Evolutionary conservation across 2,113 vertebrate genomes (phyloP), one percentile per base, ranked within the genome.

Genomic region (Neofelis nebulosa): DNA sequence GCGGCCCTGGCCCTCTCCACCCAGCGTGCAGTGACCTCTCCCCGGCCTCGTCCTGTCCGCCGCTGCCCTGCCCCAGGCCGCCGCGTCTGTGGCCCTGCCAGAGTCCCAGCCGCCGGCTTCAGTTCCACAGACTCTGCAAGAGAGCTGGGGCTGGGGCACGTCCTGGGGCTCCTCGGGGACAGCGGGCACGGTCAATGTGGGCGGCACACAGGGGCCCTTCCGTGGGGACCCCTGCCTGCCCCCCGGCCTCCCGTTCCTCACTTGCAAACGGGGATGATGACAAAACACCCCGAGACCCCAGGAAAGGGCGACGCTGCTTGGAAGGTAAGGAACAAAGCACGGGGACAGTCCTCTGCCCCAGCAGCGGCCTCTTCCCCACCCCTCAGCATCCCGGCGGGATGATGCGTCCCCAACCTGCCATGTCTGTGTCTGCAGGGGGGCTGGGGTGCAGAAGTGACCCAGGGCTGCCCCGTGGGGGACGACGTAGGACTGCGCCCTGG

Each of bases 61-160:
- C 52, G 4, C 15, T 18, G 13, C 21, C 25, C n/a, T 38, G 74
- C 19, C 33, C n/a, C 18, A 2, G 3, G 10, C 7, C 38, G 10
- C 38, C 25, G 0, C 0, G 7, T 38, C 57, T 27, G 7, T 2
- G 25, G 71, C 63, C 38, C 36, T 21, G 33, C 0, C 25, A 4
- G 50, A 31, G 89, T 31, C 21, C 0, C 18, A 14, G 48, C 52
- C 1, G 0, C 10, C 52, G 0, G 1, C n/a, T 11, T 7, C 2
- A 7, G 19, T 16, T 27, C 55, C 19, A 8, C 23, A 0, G 2
- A 41, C 7, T 19, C 61, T 13, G 50, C 29, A 45, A 31, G 19
- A 27, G 68, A 7, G 2, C 4, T 15, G 27, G 25, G 3, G 13
- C 73, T 27, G 14, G 41, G 7, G 12, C 13, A 45, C 23, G 3